These are phyloP conservation scores for Picus viridis DNA, from an alignment of 2,797 vertebrate species.

Conservation along the genomic window DNA sequence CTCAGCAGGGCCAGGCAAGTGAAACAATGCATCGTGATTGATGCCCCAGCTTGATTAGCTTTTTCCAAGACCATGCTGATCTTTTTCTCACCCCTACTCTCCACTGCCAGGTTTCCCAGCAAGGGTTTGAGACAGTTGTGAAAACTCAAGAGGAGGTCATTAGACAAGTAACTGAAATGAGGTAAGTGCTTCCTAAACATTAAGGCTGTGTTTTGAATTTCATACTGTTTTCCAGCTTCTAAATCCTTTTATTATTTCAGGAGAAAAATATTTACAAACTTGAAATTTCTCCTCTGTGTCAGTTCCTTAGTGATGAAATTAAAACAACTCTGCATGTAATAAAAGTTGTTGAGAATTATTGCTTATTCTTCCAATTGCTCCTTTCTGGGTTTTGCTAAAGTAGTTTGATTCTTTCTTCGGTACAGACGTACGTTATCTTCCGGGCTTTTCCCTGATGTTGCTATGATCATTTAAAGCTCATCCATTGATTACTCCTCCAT, in stretches of 20 bases:
- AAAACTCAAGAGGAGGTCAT: slow-evolving; percentile 90
- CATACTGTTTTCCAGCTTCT: not conserved
- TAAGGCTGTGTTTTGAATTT: not conserved
- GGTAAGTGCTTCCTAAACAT: slow-evolving; percentile 77
- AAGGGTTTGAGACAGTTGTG: slow-evolving; percentile 84
- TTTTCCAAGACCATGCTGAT: not conserved
- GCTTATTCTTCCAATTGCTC: not conserved
- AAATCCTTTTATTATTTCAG: not conserved
- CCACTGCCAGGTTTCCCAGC: slow-evolving; percentile 73
- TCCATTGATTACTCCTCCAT: not conserved
- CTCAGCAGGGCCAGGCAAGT: slow-evolving; percentile 85
- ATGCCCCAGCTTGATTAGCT: not conserved
- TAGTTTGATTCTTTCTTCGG: not conserved
- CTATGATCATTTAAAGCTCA: not conserved
- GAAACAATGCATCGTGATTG: not conserved
- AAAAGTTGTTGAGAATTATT: not conserved
- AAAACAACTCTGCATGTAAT: not conserved
- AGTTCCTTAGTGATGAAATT: not conserved
- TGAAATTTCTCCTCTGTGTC: not conserved
- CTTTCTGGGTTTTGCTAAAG: not conserved
- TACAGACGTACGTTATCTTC: not conserved
- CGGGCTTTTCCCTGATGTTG: not conserved
- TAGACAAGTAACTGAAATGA: slow-evolving; percentile 89
- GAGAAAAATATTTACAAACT: not conserved
- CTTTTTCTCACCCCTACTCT: not conserved